phyloP scores from a whole-genome alignment of 92 coral and sea anemone species.

The Phymanthus crucifer region DNA sequence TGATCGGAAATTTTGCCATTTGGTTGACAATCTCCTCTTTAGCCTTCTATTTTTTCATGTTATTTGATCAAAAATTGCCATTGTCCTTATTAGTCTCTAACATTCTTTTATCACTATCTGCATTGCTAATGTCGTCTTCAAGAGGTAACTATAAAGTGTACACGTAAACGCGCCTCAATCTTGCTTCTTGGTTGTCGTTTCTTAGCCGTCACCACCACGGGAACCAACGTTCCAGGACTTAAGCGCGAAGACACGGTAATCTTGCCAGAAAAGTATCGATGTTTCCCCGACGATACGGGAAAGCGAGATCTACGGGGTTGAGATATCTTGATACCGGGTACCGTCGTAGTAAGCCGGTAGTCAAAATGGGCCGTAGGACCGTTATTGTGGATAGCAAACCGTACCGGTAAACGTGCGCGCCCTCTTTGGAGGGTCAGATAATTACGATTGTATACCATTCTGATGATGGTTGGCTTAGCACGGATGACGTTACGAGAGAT shows the following conservation, averaged over 20 bases:
- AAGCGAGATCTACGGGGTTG: not conserved
- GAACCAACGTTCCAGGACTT: not conserved
- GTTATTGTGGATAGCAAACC: slow-evolving; percentile 51
- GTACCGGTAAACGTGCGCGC: slow-evolving; percentile 5
- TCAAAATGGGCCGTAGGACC: slow-evolving; percentile 18
- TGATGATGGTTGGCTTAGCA: slow-evolving; percentile 49
- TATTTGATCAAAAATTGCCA: no score
- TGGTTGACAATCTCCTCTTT: no score
- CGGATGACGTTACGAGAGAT: slow-evolving; percentile 54
- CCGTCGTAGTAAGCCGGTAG: slow-evolving; percentile 19
- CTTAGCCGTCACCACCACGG: slow-evolving; percentile 3
- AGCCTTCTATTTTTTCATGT: no score
- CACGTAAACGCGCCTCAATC: slow-evolving; percentile 5
- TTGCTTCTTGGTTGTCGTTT: slow-evolving; percentile 17
- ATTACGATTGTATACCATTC: slow-evolving; percentile 25
- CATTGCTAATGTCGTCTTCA: not conserved
- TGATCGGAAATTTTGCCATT: no score
- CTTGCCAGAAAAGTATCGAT: slow-evolving; percentile 16
- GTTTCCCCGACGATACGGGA: slow-evolving; percentile 13
- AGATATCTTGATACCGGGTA: slow-evolving; percentile 1
- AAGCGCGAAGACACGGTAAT: not conserved
- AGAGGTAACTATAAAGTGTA: not conserved
- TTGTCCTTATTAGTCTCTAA: not conserved
- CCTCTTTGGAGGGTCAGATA: slow-evolving; percentile 47
- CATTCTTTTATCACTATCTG: not conserved